Evolutionary conservation across 2,797 vertebrate genomes (phyloP), one percentile per base, ranked within the genome.

Genomic region (Oreochromis mossambicus): DNA sequence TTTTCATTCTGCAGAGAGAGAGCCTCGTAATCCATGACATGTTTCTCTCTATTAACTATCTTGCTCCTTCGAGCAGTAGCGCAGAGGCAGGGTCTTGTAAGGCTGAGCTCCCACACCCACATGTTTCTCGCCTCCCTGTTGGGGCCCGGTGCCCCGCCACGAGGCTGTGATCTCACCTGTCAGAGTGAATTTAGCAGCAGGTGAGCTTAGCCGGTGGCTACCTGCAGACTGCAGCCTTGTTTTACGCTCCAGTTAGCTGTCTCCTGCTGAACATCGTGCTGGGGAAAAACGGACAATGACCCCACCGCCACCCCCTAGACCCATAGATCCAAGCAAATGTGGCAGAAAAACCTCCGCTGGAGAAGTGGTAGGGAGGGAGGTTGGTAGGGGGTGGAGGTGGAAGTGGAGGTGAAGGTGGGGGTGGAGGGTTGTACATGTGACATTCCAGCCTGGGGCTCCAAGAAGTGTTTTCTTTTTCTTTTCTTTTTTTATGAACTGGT

Each of bases 111-210:
- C 80, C 43, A 66, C 88, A 82, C 83, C 90, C 86, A 75, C 82
- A 17, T 32, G 83, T 85, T 84, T 93, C 89, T 88, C 48, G 24
- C 82, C 85, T 88, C 87, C 63, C 91, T 66, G 89, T 78, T 14
- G 90, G 94, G 89, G 89, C 24, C 90, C 90, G 50, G 34, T 66
- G 84, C 86, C 89, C 88, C 48, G 24, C 91, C 82, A 92, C 19
- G n/a, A 88, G 91, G 86, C 86, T 90, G 94, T 87, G 90, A 92
- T 91, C 94, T 92, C 95, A 94, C 93, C 94, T 93, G 95, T 95
- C 95, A 95, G 83, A 94, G 86, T 58, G 85, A 88, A 95, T 96
- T 93, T 94, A 94, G 93, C 73, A 81, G 91, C 93, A 93, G 92
- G 93, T 92, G 93, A 93, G 93, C 91, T 94, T 92, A 94, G 88